These are phyloP conservation scores for Tetheella fluctuosa DNA, from an alignment of 2,888 invertebrate genomes.

Conservation along the genomic window DNA sequence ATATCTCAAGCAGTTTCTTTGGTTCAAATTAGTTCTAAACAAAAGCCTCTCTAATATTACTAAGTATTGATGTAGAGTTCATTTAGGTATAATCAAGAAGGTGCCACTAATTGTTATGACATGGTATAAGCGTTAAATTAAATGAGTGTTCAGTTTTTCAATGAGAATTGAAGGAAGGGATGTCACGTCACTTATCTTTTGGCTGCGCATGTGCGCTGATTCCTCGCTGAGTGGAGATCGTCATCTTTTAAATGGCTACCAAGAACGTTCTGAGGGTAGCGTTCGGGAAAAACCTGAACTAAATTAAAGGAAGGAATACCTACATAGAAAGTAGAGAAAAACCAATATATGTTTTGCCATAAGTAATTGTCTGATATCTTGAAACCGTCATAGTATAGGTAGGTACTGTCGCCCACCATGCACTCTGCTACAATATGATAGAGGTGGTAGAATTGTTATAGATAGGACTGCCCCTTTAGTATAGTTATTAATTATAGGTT, in stretches of 20 bases:
- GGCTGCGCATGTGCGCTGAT: conserved; percentile 52
- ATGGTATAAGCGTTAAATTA: background rate
- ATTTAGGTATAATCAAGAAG: background rate
- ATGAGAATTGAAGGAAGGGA: conserved; percentile 1
- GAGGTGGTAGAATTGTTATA: no score
- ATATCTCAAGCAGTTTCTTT: background rate
- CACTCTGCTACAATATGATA: conserved; percentile 37
- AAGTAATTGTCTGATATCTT: background rate
- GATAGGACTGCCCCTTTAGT: no score
- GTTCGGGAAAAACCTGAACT: background rate
- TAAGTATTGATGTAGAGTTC: background rate
- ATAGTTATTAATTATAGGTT: no score
- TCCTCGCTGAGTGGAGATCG: conserved; percentile 42
- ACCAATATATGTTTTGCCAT: background rate
- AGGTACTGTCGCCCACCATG: conserved; percentile 18
- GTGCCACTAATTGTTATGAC: background rate
- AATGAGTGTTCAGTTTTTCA: background rate
- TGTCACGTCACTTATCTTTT: background rate
- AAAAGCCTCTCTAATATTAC: background rate
- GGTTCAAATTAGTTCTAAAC: no score
- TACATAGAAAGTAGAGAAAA: background rate
- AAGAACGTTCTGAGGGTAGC: background rate
- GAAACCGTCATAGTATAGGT: background rate
- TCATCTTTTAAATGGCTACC: conserved; percentile 17
- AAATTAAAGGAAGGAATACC: no score